Evolutionary conservation across 2,888 invertebrate genomes (phyloP).

Genomic region (Lapara coniferarum): DNA sequence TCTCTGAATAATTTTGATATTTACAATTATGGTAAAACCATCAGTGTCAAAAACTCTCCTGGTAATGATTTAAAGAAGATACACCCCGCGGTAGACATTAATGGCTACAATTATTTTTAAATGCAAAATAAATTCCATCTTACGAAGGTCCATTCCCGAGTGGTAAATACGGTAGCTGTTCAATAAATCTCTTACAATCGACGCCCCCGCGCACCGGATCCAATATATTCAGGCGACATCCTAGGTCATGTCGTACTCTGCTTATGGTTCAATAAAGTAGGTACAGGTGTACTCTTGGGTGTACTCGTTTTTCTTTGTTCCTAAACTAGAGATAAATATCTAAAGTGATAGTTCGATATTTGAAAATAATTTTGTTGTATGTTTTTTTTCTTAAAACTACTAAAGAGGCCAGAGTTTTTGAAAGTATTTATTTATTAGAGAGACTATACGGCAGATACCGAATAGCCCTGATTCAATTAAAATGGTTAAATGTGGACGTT

Average conservation of each 20-base stretch:
- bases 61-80: not conserved
- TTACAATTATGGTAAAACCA: not conserved
- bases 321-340: not conserved
- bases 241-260: conserved; percentile 12
- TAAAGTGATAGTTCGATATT: too few relatives aligned
- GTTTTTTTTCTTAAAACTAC: too few relatives aligned
- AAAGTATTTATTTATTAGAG: too few relatives aligned
- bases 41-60: not conserved
- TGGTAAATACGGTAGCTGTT: conserved; percentile 65
- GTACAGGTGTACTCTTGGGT: too few relatives aligned
- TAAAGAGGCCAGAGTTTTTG: too few relatives aligned
- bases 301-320: not conserved
- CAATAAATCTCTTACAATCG: conserved; percentile 67
- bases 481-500: not conserved
- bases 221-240: conserved; percentile 24
- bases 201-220: conserved; percentile 54
- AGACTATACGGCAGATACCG: too few relatives aligned
- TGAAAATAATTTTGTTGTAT: too few relatives aligned
- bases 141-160: conserved; percentile 42
- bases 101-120: conserved; percentile 53
- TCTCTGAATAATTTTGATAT: not conserved
- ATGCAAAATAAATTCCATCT: conserved; percentile 59
- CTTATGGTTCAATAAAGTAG: conserved; percentile 13
- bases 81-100: conserved; percentile 23
- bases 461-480: not conserved